A percentile compares a stretch with the other conserved stretches of the same genome.
phyloP scores from a whole-genome alignment of 2,797 vertebrate genomes.

The Masticophis lateralis region DNA sequence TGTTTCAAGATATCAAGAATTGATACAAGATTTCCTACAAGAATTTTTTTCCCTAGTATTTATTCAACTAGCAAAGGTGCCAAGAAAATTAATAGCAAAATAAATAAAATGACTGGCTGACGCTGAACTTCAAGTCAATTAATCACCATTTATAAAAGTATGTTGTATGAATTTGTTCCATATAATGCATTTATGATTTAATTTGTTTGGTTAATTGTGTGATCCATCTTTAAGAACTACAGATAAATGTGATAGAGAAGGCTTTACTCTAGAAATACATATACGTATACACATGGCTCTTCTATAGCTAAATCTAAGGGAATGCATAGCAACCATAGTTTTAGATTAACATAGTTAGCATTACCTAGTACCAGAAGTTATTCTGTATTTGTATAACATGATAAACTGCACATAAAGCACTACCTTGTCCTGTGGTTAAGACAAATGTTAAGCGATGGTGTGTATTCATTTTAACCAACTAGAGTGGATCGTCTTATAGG shows the following conservation, averaged over 20 bases:
- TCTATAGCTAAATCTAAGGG: neutral
- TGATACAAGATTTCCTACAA: neutral
- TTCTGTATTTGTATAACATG: neutral
- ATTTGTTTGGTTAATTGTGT: neutral
- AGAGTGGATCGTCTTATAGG: neutral
- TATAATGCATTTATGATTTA: neutral
- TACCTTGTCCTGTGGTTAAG: neutral
- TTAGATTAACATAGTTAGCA: neutral
- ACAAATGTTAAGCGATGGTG: neutral
- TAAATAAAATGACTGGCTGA: neutral
- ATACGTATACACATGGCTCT: neutral
- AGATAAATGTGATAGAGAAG: neutral
- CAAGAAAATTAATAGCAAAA: neutral
- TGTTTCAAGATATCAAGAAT: too few species aligned
- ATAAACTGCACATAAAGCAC: neutral
- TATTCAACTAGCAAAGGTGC: neutral
- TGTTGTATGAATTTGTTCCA: neutral
- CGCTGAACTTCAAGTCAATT: neutral
- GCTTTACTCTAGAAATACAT: neutral
- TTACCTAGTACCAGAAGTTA: neutral
- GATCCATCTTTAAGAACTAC: neutral
- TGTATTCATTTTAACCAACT: neutral
- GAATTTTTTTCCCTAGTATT: neutral
- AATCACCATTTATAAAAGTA: neutral
- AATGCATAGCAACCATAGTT: neutral